Percentiles rank a stretch among this genome's conserved stretches.
Conservation (phyloP, 2,113 vertebrate species). For the Ursus arctos region DNA sequence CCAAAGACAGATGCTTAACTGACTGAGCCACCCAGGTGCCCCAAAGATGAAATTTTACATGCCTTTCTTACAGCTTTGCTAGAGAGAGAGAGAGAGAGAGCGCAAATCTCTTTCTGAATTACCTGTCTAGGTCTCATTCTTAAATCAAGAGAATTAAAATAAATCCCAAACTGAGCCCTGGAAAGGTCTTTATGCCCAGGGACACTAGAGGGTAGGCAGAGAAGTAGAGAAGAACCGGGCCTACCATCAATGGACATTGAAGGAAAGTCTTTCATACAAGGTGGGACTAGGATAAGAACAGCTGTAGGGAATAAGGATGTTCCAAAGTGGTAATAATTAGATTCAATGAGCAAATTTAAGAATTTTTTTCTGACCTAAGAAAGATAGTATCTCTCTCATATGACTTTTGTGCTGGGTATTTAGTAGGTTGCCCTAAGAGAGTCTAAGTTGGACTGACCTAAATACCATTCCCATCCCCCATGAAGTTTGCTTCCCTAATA, state of each 20-base stretch:
- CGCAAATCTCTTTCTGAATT: background rate
- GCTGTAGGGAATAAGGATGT: background rate
- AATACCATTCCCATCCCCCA: background rate
- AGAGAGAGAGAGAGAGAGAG: background rate
- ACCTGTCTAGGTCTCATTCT: background rate
- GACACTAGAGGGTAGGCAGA: fast-evolving
- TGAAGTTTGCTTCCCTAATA: background rate
- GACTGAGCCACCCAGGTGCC: background rate
- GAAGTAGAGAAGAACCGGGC: background rate
- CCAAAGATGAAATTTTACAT: background rate
- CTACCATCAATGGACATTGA: background rate
- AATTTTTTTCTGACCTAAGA: background rate
- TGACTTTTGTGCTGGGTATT: background rate
- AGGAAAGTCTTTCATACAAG: background rate
- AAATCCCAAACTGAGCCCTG: background rate
- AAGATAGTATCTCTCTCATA: background rate
- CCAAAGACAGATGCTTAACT: background rate
- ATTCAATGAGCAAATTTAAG: background rate
- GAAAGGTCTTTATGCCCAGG: background rate
- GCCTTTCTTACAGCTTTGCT: background rate
- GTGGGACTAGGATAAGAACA: background rate
- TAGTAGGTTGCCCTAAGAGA: background rate
- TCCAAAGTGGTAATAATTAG: background rate
- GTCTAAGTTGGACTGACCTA: background rate
- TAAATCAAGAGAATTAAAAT: background rate